These are phyloP conservation scores for Hydrochoerus hydrochaeris DNA, from an alignment of 2,113 vertebrate species.

Conservation along the genomic window DNA sequence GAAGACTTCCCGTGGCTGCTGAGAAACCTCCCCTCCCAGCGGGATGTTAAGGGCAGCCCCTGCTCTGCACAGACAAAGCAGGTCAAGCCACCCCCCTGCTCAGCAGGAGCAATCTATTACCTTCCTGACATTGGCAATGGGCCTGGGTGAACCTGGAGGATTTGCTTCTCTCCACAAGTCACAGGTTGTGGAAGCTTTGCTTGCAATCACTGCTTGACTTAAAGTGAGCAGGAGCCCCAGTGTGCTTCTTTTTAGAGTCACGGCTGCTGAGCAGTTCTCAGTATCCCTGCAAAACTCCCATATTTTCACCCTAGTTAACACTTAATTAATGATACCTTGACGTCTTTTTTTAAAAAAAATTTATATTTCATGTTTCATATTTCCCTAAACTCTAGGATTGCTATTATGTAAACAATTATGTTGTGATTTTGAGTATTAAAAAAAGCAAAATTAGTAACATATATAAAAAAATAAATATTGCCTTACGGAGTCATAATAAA, in stretches of 20 bases:
- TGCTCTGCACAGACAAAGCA: not conserved
- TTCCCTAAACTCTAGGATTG: not conserved
- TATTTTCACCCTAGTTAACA: not conserved
- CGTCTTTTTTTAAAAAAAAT: not conserved
- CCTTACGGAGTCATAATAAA: not conserved
- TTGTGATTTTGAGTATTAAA: not conserved
- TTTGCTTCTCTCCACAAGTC: not conserved
- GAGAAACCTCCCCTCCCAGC: not conserved
- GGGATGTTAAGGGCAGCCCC: not conserved
- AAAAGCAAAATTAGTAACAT: not conserved
- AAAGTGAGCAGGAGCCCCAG: not conserved
- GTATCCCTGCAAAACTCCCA: not conserved
- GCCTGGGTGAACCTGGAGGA: not conserved
- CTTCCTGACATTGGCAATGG: not conserved
- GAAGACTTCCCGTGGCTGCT: not conserved
- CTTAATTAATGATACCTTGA: not conserved
- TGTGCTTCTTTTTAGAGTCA: not conserved
- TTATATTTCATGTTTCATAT: not conserved
- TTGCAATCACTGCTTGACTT: not conserved
- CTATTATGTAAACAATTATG: not conserved
- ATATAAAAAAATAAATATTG: not conserved
- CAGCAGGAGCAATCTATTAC: not conserved
- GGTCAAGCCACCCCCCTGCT: constrained; percentile 28
- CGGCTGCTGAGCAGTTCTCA: not conserved
- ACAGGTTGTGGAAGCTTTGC: not conserved